A percentile compares a stretch with the other conserved stretches of the same genome.
phyloP scores from a whole-genome alignment of 2,888 invertebrate genomes.

The Meliscaeva auricollis region DNA sequence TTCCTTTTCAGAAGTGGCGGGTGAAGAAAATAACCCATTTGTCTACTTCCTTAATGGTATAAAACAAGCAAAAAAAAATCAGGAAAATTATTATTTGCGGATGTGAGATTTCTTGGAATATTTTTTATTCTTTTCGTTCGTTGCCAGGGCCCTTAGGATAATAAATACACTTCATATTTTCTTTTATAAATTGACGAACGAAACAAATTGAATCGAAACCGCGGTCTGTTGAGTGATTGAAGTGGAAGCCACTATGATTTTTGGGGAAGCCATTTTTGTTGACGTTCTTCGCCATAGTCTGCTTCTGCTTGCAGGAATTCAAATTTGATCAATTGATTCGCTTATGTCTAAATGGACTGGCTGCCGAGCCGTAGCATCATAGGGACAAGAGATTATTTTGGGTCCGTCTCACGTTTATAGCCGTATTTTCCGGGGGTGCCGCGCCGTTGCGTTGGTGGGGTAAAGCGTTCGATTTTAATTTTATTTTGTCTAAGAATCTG shows the following conservation, averaged over 20 bases:
- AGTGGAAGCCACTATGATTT: constrained; percentile 34
- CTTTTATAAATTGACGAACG: constrained; percentile 3
- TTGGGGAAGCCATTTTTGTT: too few species aligned
- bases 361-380: too few species aligned
- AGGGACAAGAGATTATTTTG: too few species aligned
- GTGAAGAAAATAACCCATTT: neutral
- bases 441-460: too few species aligned
- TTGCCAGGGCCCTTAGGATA: neutral
- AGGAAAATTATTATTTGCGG: constrained; percentile 41
- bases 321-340: too few species aligned
- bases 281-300: too few species aligned
- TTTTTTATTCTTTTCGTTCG: constrained; percentile 14
- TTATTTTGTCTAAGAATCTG: too few species aligned
- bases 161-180: constrained; percentile 18
- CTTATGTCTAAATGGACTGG: too few species aligned
- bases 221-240: constrained; percentile 20
- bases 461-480: too few species aligned
- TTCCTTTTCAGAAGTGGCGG: neutral
- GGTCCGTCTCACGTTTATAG: too few species aligned
- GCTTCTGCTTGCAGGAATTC: too few species aligned
- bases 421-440: too few species aligned
- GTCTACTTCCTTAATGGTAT: neutral
- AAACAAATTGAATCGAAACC: constrained; percentile 18
- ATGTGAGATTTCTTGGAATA: constrained; percentile 16
- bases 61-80: constrained; percentile 7